Evolutionary conservation across 2,888 invertebrate genomes (phyloP).

Genomic region (Hanleya hanleyi): DNA sequence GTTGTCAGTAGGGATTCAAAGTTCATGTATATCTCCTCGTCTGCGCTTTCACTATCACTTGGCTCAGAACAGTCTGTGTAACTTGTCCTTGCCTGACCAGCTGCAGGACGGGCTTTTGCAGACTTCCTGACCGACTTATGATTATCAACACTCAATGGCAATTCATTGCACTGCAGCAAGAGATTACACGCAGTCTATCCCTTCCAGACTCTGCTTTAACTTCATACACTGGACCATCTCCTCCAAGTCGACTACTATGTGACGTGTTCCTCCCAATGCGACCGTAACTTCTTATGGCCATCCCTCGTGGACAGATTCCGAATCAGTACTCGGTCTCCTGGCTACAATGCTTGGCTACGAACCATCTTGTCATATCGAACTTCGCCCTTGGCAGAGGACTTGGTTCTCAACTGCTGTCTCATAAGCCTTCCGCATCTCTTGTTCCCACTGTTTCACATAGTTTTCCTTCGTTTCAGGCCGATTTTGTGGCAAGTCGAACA

Average conservation of each 20-base stretch:
- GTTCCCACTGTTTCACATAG: constrained; percentile 21
- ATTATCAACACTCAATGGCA: no score
- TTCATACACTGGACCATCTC: constrained; percentile 22
- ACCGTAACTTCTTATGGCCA: background rate
- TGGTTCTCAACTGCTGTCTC: constrained; percentile 23
- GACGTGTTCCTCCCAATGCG: background rate
- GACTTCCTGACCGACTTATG: no score
- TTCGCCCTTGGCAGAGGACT: background rate
- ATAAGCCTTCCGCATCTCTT: constrained; percentile 28
- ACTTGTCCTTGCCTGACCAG: no score
- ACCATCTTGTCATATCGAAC: background rate
- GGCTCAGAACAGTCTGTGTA: no score
- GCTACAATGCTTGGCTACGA: background rate
- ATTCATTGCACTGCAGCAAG: constrained; percentile 8
- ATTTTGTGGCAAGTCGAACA: background rate
- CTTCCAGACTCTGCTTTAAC: constrained; percentile 21
- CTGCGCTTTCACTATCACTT: no score
- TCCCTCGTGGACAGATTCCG: constrained; percentile 17
- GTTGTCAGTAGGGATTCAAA: no score
- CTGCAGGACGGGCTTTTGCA: no score
- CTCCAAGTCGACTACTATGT: constrained; percentile 29
- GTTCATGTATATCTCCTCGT: no score
- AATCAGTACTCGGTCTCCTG: constrained; percentile 3
- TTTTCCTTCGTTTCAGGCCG: background rate
- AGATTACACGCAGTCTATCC: constrained; percentile 19